Percentiles rank a stretch among this genome's conserved stretches.
These are phyloP conservation scores for Lasioglossum leucozonium DNA, from an alignment of 2,888 invertebrate species.

Conservation along the genomic window DNA sequence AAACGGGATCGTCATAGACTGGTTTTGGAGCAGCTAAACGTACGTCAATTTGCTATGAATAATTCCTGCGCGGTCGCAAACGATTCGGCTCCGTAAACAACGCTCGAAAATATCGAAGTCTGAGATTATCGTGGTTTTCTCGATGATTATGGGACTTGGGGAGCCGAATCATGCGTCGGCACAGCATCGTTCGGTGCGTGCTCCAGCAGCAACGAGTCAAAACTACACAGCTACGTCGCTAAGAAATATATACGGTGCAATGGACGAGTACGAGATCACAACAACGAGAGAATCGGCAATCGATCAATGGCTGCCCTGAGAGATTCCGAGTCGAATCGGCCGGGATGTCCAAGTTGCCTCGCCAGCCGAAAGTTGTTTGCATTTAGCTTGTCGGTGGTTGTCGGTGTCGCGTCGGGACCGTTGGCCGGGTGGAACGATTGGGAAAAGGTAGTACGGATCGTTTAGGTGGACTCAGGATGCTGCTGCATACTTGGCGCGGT, in stretches of 20 bases:
- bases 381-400: slow-evolving; percentile 72
- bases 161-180: slow-evolving; percentile 56
- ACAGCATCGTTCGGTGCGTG: slow-evolving; percentile 38
- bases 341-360: slow-evolving; percentile 69
- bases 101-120: not conserved
- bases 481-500: slow-evolving; percentile 24
- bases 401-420: slow-evolving; percentile 83
- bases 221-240: slow-evolving; percentile 55
- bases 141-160: not conserved
- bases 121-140: not conserved
- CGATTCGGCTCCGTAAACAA: slow-evolving; percentile 16
- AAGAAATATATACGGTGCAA: slow-evolving; percentile 69
- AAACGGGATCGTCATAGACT: not conserved
- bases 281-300: slow-evolving; percentile 73
- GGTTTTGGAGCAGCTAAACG: slow-evolving; percentile 20
- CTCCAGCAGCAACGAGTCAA: slow-evolving; percentile 42
- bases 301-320: slow-evolving; percentile 63
- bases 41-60: slow-evolving; percentile 47
- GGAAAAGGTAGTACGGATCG: slow-evolving; percentile 9
- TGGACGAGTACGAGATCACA: slow-evolving; percentile 68
- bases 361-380: slow-evolving; percentile 63
- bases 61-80: slow-evolving; percentile 20
- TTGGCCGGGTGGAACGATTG: slow-evolving; percentile 79
- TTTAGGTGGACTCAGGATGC: not conserved
- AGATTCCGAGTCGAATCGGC: slow-evolving; percentile 56